A percentile compares a stretch with the other conserved stretches of the same genome.
These are phyloP conservation scores for Digitonthophagus gazella DNA, from an alignment of 2,888 invertebrate species.

Conservation along the genomic window DNA sequence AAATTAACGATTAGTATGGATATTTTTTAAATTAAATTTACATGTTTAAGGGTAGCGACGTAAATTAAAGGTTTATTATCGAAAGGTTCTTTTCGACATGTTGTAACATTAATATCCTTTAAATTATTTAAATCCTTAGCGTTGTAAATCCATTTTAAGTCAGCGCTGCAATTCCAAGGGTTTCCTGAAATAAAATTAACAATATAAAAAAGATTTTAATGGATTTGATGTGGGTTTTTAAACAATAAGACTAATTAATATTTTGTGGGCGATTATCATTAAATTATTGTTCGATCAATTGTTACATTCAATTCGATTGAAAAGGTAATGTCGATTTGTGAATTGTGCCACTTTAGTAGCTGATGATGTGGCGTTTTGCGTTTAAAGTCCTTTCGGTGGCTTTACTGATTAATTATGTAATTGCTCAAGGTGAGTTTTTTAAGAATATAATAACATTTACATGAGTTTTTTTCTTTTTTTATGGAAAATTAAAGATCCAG, in stretches of 20 bases:
- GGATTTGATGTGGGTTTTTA: background rate
- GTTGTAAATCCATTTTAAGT: constrained; percentile 64
- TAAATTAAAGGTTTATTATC: constrained; percentile 62
- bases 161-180: constrained; percentile 65
- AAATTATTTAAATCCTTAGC: constrained; percentile 54
- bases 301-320: background rate
- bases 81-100: constrained; percentile 60
- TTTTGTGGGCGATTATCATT: background rate
- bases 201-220: constrained; percentile 18
- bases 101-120: constrained; percentile 59
- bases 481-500: background rate
- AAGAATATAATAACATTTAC: background rate
- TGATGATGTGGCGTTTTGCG: background rate
- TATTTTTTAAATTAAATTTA: constrained; percentile 43
- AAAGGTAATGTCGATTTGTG: no score
- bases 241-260: background rate
- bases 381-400: background rate
- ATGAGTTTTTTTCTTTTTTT: background rate
- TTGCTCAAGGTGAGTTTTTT: background rate
- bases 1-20: constrained; percentile 14
- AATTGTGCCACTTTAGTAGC: background rate
- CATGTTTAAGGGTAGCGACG: constrained; percentile 65
- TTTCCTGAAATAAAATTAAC: constrained; percentile 56
- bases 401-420: background rate
- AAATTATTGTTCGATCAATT: background rate